Evolutionary conservation across 30 jellyfish, hydroid and myxozoan genomes (phyloP).

Genomic region (Aurelia sp.): DNA sequence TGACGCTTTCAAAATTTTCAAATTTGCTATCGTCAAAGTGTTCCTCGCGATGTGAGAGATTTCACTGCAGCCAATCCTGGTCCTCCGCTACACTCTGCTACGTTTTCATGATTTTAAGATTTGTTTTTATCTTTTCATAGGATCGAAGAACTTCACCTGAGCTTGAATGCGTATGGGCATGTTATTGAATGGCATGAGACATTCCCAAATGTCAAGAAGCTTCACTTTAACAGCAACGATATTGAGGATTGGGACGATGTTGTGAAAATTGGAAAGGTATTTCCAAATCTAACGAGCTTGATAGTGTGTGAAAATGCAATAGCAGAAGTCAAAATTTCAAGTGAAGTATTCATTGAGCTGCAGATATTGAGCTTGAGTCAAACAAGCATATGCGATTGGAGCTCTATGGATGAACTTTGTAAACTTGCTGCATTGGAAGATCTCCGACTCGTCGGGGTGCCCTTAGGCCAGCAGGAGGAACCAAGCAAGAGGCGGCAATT

Average conservation of each 20-base stretch:
- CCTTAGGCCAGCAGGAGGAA: conserved; percentile 65
- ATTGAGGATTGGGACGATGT: conserved; percentile 69
- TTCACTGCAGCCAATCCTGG: too few species aligned
- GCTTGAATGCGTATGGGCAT: conserved; percentile 74
- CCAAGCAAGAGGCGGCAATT: conserved; percentile 62
- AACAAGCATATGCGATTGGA: conserved; percentile 78
- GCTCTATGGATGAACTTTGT: conserved; percentile 66
- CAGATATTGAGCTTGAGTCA: conserved; percentile 72
- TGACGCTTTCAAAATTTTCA: too few species aligned
- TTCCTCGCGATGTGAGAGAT: too few species aligned
- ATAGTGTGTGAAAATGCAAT: conserved; percentile 76
- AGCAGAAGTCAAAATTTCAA: conserved; percentile 24
- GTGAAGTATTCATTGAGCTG: conserved; percentile 34
- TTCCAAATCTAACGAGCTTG: conserved; percentile 66
- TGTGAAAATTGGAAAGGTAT: conserved; percentile 55
- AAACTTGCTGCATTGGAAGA: conserved; percentile 75
- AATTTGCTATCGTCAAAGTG: too few species aligned
- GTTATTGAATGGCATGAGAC: conserved; percentile 45
- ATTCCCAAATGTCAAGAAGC: conserved; percentile 58
- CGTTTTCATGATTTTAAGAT: too few species aligned
- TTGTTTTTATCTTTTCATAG: conserved; percentile 13
- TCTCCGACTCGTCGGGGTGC: conserved; percentile 76
- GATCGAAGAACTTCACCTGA: conserved; percentile 87
- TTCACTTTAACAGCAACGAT: conserved; percentile 68
- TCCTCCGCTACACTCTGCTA: too few species aligned